Percentiles rank a stretch among this genome's conserved stretches.
phyloP scores from a whole-genome alignment of 2,888 invertebrate genomes.

The Synergus umbraculus region DNA sequence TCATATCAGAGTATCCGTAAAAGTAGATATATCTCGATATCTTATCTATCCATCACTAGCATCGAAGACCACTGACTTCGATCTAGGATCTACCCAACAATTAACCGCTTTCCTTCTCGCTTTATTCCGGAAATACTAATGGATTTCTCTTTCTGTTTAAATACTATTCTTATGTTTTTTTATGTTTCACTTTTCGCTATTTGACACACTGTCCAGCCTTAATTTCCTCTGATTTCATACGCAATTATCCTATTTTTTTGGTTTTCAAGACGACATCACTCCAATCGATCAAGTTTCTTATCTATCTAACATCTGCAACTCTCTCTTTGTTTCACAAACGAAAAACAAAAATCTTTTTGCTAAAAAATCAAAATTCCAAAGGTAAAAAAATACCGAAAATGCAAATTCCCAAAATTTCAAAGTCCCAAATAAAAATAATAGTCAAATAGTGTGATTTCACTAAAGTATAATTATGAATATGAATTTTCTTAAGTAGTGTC shows the following conservation, averaged over 20 bases:
- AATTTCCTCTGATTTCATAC: not conserved
- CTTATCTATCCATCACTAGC: not conserved
- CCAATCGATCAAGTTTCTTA: not conserved
- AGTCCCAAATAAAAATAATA: too few species aligned
- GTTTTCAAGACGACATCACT: not conserved
- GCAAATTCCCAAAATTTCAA: too few species aligned
- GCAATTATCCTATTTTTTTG: not conserved
- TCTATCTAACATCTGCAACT: not conserved
- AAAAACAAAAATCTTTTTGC: not conserved
- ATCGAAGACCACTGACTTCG: not conserved
- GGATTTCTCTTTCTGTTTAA: conserved; percentile 6
- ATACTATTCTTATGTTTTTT: not conserved
- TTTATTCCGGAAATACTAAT: not conserved
- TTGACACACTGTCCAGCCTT: not conserved
- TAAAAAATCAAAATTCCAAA: too few species aligned
- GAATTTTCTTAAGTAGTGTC: not conserved
- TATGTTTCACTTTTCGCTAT: not conserved
- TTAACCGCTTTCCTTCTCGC: not conserved
- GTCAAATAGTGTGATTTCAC: not conserved
- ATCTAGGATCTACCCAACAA: not conserved
- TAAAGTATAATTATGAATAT: not conserved
- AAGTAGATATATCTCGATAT: not conserved
- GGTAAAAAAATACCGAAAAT: too few species aligned
- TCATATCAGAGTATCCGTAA: not conserved
- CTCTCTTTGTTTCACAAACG: not conserved